phyloP scores from a whole-genome alignment of 2,888 invertebrate genomes.

The Mesorhabditis spiculigera region DNA sequence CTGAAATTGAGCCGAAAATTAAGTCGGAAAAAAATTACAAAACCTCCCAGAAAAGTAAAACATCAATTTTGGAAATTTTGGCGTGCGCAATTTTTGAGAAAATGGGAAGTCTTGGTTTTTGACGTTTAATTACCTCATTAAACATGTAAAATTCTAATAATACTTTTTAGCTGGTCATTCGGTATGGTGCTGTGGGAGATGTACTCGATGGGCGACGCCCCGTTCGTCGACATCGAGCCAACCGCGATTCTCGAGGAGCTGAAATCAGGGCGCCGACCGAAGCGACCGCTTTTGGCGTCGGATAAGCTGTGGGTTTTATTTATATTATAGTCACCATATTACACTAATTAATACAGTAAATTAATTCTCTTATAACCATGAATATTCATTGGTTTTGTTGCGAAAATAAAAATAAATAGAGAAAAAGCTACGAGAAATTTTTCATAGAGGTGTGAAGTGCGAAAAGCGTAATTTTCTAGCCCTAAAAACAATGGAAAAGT shows the following conservation, averaged over 20 bases:
- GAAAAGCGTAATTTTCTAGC: too few species aligned
- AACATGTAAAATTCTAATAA: not conserved
- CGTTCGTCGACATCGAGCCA: slow-evolving; percentile 46
- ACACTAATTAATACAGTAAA: too few species aligned
- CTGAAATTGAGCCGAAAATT: too few species aligned
- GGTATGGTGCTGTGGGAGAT: slow-evolving; percentile 52
- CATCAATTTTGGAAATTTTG: too few species aligned
- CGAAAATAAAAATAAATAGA: not conserved
- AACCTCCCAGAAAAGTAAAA: too few species aligned
- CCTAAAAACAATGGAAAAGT: too few species aligned
- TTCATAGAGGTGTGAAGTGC: not conserved
- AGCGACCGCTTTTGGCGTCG: slow-evolving; percentile 37
- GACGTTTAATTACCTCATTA: not conserved
- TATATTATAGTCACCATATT: too few species aligned
- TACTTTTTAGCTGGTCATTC: slow-evolving; percentile 41
- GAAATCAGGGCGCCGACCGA: slow-evolving; percentile 42
- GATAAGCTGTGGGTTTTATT: slow-evolving; percentile 43
- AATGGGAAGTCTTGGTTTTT: too few species aligned
- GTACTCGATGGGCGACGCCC: slow-evolving; percentile 50
- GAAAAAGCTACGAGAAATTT: not conserved
- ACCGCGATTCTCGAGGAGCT: slow-evolving; percentile 38
- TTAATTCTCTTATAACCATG: too few species aligned
- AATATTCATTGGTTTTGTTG: not conserved
- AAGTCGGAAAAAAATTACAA: too few species aligned
- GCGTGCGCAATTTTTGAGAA: too few species aligned